Conservation (phyloP, 2,888 invertebrate species). For the Trichogramma evanescens region DNA sequence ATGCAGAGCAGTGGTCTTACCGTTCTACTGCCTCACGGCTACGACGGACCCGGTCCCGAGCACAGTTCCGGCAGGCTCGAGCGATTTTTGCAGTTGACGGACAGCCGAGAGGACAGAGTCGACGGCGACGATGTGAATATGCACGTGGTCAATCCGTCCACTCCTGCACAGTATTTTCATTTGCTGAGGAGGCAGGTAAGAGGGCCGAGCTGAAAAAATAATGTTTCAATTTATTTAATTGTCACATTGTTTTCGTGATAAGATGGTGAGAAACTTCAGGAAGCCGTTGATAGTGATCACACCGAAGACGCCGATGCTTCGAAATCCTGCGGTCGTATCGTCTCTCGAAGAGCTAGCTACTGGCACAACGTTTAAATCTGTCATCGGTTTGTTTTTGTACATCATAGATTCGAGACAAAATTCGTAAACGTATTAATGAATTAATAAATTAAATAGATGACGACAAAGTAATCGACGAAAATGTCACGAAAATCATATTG, state of each 20-base stretch:
- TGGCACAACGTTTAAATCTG: slow-evolving; percentile 73
- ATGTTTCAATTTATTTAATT: slow-evolving; percentile 8
- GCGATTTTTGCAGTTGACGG: slow-evolving; percentile 82
- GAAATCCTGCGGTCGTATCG: slow-evolving; percentile 75
- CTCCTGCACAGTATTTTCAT: slow-evolving; percentile 96
- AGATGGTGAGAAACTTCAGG: slow-evolving; percentile 83
- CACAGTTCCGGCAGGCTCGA: slow-evolving; percentile 92
- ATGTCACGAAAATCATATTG: slow-evolving; percentile 70
- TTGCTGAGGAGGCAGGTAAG: slow-evolving; percentile 79
- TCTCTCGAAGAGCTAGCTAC: slow-evolving; percentile 69
- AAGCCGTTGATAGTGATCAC: slow-evolving; percentile 82
- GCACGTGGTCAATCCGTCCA: slow-evolving; percentile 81
- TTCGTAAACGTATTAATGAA: no score
- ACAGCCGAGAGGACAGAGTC: slow-evolving; percentile 70
- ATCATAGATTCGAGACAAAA: no score
- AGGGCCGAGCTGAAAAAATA: not conserved
- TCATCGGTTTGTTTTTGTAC: slow-evolving; percentile 58
- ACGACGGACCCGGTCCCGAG: slow-evolving; percentile 95
- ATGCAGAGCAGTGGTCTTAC: slow-evolving; percentile 83
- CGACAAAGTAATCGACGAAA: slow-evolving; percentile 50
- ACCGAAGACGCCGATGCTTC: slow-evolving; percentile 71
- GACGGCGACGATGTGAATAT: slow-evolving; percentile 89
- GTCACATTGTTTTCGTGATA: slow-evolving; percentile 28
- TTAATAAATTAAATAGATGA: slow-evolving; percentile 51
- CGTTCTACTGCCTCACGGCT: slow-evolving; percentile 90